Base-by-base conservation (phyloP, 2,797 vertebrate species). In the Coregonus sp. region DNA sequence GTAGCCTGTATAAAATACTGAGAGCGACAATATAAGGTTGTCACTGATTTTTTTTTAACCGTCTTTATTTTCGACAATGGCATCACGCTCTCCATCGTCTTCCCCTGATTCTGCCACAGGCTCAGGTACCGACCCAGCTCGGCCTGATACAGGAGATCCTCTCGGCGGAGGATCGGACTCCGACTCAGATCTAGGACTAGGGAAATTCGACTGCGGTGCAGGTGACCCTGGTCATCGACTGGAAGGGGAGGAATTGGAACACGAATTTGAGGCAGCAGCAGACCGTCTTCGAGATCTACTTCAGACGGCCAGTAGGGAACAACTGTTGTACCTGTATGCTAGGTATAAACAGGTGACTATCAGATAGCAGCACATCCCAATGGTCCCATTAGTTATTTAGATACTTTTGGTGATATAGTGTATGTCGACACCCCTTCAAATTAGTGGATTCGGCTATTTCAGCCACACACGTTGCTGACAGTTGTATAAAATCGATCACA, bases 251-350 rank as follows among this genome's bases (percentile, higher is more conserved):
- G 93, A 94, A 1, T 92, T 98, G 78, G 37, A 90, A 18, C 86
- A 78, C 20, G 92, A 95, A 72, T 99, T 99, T 69, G 96, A 97
- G 84, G 89, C 92, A 65, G 97, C 97, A 69, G 96, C 96, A 0
- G 93, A 94, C 37, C 96, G 96, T 29, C 89, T 97, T 54, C 93
- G 93, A 78, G 90, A 91, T 70, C 92, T 98, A 85, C 78, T 94
- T 1, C 93, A 94, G 78, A 90, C 90, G 12, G 95, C 96, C 78
- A 95, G 92, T 86, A 92, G 95, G 82, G 97, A 98, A 77, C 96
- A 98, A 92, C 94, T 99, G 65, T 91, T 98, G 31, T 97, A 98
- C 92, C 94, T 98, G 89, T 98, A 98, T 67, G 96, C 96, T 50
- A 93, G 97, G 31, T 98, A 96, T 87, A 98, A 99, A 92, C 98